Evolutionary conservation across 2,797 vertebrate genomes (phyloP).

Genomic region (Chelon labrosus): DNA sequence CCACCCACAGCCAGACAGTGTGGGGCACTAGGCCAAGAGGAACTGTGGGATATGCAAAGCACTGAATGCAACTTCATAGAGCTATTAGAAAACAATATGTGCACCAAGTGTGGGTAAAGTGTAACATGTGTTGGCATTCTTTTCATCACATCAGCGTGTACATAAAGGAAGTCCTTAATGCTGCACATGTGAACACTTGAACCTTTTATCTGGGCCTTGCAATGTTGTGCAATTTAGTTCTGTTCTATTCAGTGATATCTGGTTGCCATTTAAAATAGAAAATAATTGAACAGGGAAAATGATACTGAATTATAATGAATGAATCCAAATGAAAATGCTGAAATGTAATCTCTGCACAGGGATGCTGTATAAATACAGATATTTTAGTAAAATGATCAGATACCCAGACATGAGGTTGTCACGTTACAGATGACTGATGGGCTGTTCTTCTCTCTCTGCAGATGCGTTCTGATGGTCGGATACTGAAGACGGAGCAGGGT

Average conservation of each 20-base stretch:
- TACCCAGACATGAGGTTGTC: not conserved
- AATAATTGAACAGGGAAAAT: too few relatives aligned
- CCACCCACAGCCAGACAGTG: too few relatives aligned
- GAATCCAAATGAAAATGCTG: too few relatives aligned
- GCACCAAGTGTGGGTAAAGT: not conserved
- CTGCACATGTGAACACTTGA: not conserved
- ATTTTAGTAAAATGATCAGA: too few relatives aligned
- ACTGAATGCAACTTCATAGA: not conserved
- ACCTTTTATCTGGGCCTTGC: not conserved
- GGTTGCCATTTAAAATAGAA: too few relatives aligned
- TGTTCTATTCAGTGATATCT: not conserved
- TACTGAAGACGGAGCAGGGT: conserved; percentile 94
- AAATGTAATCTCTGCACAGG: too few relatives aligned
- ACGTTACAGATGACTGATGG: conserved; percentile 3
- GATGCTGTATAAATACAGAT: too few relatives aligned
- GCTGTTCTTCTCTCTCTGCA: conserved; percentile 50
- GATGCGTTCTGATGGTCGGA: conserved; percentile 90
- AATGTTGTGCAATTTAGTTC: not conserved
- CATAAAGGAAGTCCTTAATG: not conserved
- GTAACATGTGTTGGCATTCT: not conserved
- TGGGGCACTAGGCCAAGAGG: too few relatives aligned
- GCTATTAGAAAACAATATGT: not conserved
- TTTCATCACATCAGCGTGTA: not conserved
- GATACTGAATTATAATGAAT: too few relatives aligned
- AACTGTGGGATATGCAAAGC: not conserved